Percentiles rank a stretch among this genome's conserved stretches.
phyloP scores from a whole-genome alignment of 2,113 vertebrate species.

The Diadophis punctatus region DNA sequence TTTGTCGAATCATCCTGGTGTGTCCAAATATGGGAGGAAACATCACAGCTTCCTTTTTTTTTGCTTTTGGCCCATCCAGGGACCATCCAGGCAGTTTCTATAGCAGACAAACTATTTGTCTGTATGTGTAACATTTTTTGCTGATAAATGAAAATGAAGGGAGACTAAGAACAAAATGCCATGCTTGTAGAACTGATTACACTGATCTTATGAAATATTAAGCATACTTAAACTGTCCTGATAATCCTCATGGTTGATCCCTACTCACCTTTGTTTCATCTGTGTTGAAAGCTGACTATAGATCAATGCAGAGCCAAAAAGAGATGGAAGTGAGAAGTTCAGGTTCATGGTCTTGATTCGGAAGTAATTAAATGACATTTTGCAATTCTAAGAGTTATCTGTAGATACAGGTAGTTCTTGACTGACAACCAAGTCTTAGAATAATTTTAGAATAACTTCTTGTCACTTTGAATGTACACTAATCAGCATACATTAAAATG shows the following conservation, averaged over 20 bases:
- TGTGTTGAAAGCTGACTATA: neutral
- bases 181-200: conserved; percentile 28
- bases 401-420: neutral
- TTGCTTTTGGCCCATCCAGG: too few species aligned
- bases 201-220: conserved; percentile 21
- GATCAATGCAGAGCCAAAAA: neutral
- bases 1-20: too few species aligned
- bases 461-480: too few species aligned
- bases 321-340: neutral
- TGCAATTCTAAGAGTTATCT: neutral
- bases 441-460: too few species aligned
- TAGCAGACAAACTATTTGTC: too few species aligned
- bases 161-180: conserved; percentile 11
- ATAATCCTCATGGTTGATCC: neutral
- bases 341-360: neutral
- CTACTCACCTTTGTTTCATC: neutral
- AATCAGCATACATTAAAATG: too few species aligned
- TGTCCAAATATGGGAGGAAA: too few species aligned
- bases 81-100: too few species aligned
- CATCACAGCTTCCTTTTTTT: too few species aligned
- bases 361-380: conserved; percentile 3
- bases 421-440: neutral
- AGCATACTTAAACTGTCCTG: neutral
- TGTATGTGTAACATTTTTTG: too few species aligned
- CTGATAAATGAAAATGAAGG: too few species aligned